These are phyloP conservation scores for Premnoplex brunnescens DNA, from an alignment of 2,797 vertebrate genomes.

Conservation along the genomic window DNA sequence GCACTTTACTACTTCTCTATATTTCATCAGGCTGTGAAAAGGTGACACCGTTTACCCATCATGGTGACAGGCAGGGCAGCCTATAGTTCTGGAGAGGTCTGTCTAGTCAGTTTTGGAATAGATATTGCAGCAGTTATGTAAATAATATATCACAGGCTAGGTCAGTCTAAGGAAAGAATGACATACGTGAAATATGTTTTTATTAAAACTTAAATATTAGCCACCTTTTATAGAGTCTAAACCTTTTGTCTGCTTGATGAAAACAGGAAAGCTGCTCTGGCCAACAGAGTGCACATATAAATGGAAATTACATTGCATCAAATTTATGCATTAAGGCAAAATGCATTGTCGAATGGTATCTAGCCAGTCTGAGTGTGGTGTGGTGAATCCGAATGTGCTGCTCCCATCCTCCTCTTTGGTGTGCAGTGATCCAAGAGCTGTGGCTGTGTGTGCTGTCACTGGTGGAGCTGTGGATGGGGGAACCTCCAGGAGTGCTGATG, in stretches of 20 bases:
- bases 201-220: conserved; percentile 48
- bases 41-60: conserved; percentile 75
- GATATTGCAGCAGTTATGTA: conserved; percentile 61
- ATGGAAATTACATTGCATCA: not conserved
- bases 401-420: not conserved
- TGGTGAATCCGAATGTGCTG: not conserved
- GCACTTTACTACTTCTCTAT: conserved; percentile 71
- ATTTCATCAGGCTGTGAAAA: conserved; percentile 76
- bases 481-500: fast-evolving
- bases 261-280: not conserved
- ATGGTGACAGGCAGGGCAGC: conserved; percentile 73
- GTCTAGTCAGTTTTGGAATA: conserved; percentile 54
- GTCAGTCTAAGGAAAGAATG: conserved; percentile 32
- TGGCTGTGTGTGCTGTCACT: not conserved
- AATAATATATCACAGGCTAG: conserved; percentile 54
- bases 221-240: conserved; percentile 37
- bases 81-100: conserved; percentile 59
- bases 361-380: not conserved
- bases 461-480: fast-evolving
- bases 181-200: conserved; percentile 27
- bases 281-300: not conserved
- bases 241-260: conserved; percentile 14
- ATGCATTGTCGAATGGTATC: not conserved
- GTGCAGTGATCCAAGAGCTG: fast-evolving
- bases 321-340: not conserved